Percentiles rank a stretch among this genome's conserved stretches.
Evolutionary conservation across 2,113 vertebrate genomes (phyloP).

Genomic region (Laticauda laticaudata): DNA sequence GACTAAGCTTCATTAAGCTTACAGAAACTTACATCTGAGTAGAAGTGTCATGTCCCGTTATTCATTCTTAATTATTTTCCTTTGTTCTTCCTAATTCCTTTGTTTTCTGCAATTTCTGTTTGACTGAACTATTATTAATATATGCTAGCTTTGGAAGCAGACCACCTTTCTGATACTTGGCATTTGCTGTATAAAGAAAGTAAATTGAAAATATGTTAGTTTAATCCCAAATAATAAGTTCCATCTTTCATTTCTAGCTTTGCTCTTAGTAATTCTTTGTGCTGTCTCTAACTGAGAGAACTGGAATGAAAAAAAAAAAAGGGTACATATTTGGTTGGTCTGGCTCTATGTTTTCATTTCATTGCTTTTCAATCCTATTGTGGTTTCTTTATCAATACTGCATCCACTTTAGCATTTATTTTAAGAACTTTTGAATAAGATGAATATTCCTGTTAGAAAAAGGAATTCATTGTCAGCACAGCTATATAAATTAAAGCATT

Average conservation of each 20-base stretch:
- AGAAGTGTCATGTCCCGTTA: background rate
- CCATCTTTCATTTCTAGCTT: background rate
- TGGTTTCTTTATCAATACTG: background rate
- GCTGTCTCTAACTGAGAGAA: background rate
- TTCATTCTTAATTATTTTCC: background rate
- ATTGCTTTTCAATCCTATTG: background rate
- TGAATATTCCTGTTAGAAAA: background rate
- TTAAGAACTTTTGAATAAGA: background rate
- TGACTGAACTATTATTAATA: background rate
- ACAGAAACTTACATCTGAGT: background rate
- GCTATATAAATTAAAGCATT: background rate
- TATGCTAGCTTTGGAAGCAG: background rate
- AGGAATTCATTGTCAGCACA: background rate
- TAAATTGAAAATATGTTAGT: background rate
- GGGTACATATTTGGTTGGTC: background rate
- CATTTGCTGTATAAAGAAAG: background rate
- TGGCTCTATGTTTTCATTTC: background rate
- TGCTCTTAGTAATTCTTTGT: background rate
- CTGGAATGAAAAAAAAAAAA: background rate
- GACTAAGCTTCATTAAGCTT: background rate
- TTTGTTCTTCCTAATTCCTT: background rate
- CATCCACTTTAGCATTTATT: background rate
- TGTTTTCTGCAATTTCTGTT: background rate
- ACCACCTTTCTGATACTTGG: background rate
- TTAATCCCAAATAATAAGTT: background rate